Evolutionary conservation across 1,140 invertebrate species (phyloP), one percentile per base, ranked within the genome.

Genomic region (Eciton burchellii): DNA sequence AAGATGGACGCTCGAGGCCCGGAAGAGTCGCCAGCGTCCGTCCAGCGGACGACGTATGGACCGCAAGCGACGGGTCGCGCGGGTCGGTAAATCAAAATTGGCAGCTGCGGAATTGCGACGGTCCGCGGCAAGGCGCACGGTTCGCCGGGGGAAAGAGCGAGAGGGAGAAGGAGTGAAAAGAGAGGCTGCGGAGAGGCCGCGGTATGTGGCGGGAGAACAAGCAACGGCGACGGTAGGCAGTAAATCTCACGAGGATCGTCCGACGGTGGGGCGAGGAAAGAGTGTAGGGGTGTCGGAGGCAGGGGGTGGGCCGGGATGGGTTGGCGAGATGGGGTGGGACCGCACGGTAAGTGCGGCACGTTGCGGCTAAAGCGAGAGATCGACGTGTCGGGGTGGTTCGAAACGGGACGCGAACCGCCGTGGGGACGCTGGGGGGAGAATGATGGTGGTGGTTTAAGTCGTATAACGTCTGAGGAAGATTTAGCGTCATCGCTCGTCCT

Each of bases 11-110:
- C 56, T 43, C 54, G 68, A 29, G 35, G 26, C 29, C 70, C 77
- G 81, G 59, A 82, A 74, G 71, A 74, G 70, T 82, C 59, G 68
- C 81, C 56, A 35, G 35, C 35, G 54, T 82, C n/a, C 70, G 59
- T 76, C 81, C 63, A 82, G 56, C 81, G 43, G 57, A n/a, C 71
- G 71, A 65, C 70, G 59, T 63, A 60, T 45, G 41, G 68, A 24
- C 76, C 71, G 81, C 56, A 76, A 43, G 62, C 60, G 82, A 73
- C 6, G n/a, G n/a, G 35, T 82, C 26, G 77, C 65, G 68, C 62
- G 56, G 71, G 70, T 81, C n/a, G n/a, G 83, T 89, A 90, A 90
- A 91, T 90, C 89, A 90, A 88, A 90, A 89, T 88, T 89, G 89
- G 83, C 85, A 83, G 83, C 24, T 88, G 47, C 47, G 83, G 83